A percentile compares a stretch with the other conserved stretches of the same genome.
phyloP scores from a whole-genome alignment of 2,113 vertebrate genomes.

The Melanocharis versteri region DNA sequence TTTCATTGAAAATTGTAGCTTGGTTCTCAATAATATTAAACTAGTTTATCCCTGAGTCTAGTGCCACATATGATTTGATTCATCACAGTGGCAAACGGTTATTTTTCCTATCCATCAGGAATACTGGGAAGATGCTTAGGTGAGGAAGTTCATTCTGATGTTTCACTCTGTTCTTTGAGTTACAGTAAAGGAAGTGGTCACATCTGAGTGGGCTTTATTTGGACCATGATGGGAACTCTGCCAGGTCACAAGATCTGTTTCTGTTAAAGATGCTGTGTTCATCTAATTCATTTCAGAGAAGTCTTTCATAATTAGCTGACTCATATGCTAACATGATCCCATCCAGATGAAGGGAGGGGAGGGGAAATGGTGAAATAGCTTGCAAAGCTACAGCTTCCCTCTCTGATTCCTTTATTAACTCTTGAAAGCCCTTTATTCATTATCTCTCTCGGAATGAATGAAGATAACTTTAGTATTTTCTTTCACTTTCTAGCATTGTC shows the following conservation, averaged over 20 bases:
- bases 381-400: neutral
- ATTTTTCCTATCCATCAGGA: neutral
- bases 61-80: fast-evolving
- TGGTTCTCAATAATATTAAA: neutral
- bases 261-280: constrained; percentile 33
- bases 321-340: constrained; percentile 8
- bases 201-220: constrained; percentile 41
- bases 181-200: constrained; percentile 20
- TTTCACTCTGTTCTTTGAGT: neutral
- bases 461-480: neutral
- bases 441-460: neutral
- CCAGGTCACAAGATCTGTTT: constrained; percentile 48
- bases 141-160: neutral
- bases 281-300: constrained; percentile 58
- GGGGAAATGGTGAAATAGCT: constrained; percentile 32
- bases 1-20: neutral
- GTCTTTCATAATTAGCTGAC: constrained; percentile 62
- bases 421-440: neutral
- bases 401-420: constrained; percentile 24
- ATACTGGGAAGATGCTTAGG: neutral
- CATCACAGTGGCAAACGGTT: neutral
- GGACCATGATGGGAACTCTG: neutral
- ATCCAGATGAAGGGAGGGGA: constrained; percentile 37
- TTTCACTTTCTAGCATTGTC: neutral
- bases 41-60: neutral